Base-by-base conservation (phyloP, 2,113 vertebrate genomes). In the Eidolon helvum region DNA sequence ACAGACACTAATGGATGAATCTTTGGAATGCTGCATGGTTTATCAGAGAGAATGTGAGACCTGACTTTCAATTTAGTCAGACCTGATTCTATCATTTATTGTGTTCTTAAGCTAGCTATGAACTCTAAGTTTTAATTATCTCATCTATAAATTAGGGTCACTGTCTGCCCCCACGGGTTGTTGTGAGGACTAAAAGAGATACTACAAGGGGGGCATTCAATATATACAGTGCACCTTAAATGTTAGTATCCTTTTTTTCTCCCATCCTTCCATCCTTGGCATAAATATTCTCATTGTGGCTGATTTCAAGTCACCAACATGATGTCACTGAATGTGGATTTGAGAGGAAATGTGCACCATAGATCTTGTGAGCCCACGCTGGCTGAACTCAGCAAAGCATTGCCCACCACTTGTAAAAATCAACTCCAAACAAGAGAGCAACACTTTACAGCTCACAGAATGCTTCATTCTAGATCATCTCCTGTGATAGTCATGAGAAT, bases 111-210 rank as follows among this genome's bases (percentile, higher is more conserved):
- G 11, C 38, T 74, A 85, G 24, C 19, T 33, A 75, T 45, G 72
- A 77, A 57, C 2, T 53, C 22, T 45, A 50, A 9, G 48, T 80
- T 90, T 95, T 66, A 82, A 96, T 92, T 22, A 65, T 16, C 18
- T 69, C 57, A 48, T 71, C 45, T 66, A 72, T 90, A 82, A 95
- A 45, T 78, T 7, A 50, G 26, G 48, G 4, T 59, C 26, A n/a
- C n/a, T 43, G 18, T 57, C 15, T 71, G 33, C 43, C 38, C 18
- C 8, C 4, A 24, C 50, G n/a, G 65, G 48, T 61, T 59, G 38
- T 21, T 72, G 10, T 86, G 55, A 28, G 5, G 61, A 80, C 69
- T 12, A 59, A 68, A 90, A 75, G 26, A 14, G 12, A 79, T 69
- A 3, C 10, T n/a, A 4, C 8, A 48, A 66, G 18, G 7, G 7